These are phyloP conservation scores for Esox lucius DNA, from an alignment of 2,797 vertebrate species.

Conservation along the genomic window DNA sequence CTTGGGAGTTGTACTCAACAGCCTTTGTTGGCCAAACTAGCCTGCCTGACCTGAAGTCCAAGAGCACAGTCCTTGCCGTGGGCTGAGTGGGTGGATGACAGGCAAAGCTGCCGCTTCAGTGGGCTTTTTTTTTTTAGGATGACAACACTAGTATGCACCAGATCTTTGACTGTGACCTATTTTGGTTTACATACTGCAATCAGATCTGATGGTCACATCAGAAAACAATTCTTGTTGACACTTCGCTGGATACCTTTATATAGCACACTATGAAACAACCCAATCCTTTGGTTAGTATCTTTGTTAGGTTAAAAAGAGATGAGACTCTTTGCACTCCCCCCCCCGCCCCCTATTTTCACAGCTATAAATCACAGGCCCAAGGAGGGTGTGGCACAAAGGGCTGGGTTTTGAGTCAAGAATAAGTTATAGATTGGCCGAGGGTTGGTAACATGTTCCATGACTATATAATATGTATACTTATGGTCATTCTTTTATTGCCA, in stretches of 20 bases:
- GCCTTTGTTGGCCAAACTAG: not conserved
- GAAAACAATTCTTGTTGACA: not conserved
- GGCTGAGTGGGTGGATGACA: conserved; percentile 1
- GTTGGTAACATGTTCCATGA: no score
- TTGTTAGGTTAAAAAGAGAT: no score
- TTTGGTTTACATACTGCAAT: not conserved
- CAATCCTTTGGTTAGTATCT: not conserved
- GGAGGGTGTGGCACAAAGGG: no score
- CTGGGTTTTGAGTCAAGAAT: no score
- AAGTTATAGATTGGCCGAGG: no score
- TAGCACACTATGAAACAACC: not conserved
- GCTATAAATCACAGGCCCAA: no score
- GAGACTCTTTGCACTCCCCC: no score
- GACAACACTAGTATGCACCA: not conserved
- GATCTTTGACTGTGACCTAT: conserved; percentile 1
- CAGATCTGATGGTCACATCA: not conserved
- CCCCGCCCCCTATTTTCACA: no score
- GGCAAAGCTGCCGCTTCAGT: not conserved
- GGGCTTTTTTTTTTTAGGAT: not conserved
- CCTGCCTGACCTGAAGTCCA: not conserved
- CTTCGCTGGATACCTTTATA: not conserved
- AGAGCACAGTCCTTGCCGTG: not conserved
- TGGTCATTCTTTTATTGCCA: no score
- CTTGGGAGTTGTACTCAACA: not conserved
- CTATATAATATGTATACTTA: no score